Evolutionary conservation across 2,113 vertebrate species (phyloP), one percentile per base, ranked within the genome.

Genomic region (Pyrgilauda ruficollis): DNA sequence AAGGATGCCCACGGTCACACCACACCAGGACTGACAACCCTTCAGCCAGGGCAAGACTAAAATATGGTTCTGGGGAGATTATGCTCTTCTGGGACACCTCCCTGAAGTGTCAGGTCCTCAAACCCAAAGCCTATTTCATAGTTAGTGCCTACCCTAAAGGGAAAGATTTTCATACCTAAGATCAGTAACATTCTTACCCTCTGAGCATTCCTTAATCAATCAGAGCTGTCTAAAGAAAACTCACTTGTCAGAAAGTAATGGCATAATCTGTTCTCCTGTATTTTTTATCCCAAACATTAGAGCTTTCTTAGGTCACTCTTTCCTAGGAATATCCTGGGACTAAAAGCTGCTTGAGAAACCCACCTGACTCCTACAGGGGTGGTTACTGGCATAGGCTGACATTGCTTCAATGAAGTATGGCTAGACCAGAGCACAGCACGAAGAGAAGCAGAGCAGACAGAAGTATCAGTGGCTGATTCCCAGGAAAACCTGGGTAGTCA

Each of bases 61-160:
- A 62, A 72, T 3, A 27, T 0, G 1, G n/a, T 39, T 56, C 33
- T 41, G 56, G 12, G 28, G 26, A 70, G 52, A 62, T 3, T 0
- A 47, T 55, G 21, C n/a, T 82, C 35, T 85, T 68, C 61, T 66
- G 56, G 41, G 31, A 83, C 39, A 53, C 19, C 15, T 74, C 41
- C 52, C 53, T 41, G 16, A 41, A 55, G 35, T 14, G 11, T 50
- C 46, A 64, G 16, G 35, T 74, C 53, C n/a, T 67, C 52, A 66
- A 33, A 90, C 23, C 77, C 46, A 70, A 49, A 82, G 44, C 11
- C 16, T 50, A 8, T 75, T 78, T 83, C 49, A 76, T 30, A 37
- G 49, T 78, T 58, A 56, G 26, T 23, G 33, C 13, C 27, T 41
- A 31, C 28, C 16, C n/a, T 52, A 24, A 73, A 62, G 18, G 18